phyloP scores from a whole-genome alignment of 2,888 invertebrate species.

The Mylabris sibirica region DNA sequence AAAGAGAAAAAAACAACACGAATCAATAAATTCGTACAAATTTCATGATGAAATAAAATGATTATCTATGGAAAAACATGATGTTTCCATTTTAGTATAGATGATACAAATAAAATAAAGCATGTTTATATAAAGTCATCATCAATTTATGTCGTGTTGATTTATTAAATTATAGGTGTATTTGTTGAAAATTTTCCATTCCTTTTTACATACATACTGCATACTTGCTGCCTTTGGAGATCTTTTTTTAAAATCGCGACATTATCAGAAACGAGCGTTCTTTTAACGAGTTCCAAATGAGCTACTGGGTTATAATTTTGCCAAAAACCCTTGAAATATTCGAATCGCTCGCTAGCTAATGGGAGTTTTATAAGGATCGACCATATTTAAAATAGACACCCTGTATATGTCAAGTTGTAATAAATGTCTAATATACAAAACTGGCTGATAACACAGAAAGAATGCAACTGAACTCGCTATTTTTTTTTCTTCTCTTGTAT shows the following conservation, averaged over 20 bases:
- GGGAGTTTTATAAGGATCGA: too few relatives aligned
- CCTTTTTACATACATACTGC: background rate
- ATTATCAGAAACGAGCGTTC: too few relatives aligned
- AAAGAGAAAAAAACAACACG: background rate
- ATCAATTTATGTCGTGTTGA: slow-evolving; percentile 8
- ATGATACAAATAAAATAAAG: background rate
- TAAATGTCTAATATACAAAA: slow-evolving; percentile 4
- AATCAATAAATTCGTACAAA: slow-evolving; percentile 4
- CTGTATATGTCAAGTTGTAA: slow-evolving; percentile 11
- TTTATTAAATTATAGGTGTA: slow-evolving; percentile 2
- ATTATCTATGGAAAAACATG: background rate
- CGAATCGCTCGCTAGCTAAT: too few relatives aligned
- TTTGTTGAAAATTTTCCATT: background rate
- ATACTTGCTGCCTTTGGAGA: too few relatives aligned
- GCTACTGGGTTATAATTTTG: too few relatives aligned
- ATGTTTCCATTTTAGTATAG: slow-evolving; percentile 9
- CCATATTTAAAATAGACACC: too few relatives aligned
- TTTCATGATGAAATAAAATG: background rate
- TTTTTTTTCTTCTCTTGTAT: background rate
- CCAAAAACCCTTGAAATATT: too few relatives aligned
- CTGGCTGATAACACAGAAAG: background rate
- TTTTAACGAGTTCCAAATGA: too few relatives aligned
- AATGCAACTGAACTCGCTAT: slow-evolving; percentile 5
- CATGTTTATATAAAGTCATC: slow-evolving; percentile 4
- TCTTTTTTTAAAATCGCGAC: background rate